phyloP scores from a whole-genome alignment of 2,888 invertebrate species.

The Abrostola tripartita region DNA sequence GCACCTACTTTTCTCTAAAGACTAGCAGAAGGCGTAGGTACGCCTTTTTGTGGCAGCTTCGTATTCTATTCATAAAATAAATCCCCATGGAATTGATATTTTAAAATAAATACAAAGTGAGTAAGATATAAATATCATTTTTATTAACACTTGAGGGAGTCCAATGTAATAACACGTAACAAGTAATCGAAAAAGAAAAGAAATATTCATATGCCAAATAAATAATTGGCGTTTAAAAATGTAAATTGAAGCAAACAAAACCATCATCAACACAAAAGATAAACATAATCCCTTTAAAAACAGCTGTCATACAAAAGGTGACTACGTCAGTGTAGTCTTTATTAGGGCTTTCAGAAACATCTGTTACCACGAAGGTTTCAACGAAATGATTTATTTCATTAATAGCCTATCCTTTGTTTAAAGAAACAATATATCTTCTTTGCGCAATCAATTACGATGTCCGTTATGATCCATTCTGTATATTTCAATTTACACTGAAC shows the following conservation, averaged over 20 bases:
- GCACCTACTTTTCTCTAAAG: too few relatives aligned
- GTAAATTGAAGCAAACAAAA: conserved; percentile 24
- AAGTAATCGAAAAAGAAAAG: too few relatives aligned
- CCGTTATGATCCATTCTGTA: not conserved
- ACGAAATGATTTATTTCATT: conserved; percentile 27
- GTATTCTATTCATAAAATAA: too few relatives aligned
- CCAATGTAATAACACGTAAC: too few relatives aligned
- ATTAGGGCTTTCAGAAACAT: conserved; percentile 30
- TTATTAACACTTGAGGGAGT: too few relatives aligned
- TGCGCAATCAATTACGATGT: conserved; percentile 26
- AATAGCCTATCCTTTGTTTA: conserved; percentile 30
- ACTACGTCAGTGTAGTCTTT: conserved; percentile 22
- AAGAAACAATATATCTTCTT: conserved; percentile 32
- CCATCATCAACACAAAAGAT: conserved; percentile 32
- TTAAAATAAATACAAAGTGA: too few relatives aligned
- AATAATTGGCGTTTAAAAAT: conserved; percentile 2
- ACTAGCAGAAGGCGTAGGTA: too few relatives aligned
- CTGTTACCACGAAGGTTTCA: conserved; percentile 30
- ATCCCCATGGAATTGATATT: too few relatives aligned
- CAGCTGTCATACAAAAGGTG: conserved; percentile 21
- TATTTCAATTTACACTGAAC: not conserved
- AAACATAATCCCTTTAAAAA: conserved; percentile 17
- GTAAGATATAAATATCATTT: too few relatives aligned
- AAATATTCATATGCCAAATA: too few relatives aligned
- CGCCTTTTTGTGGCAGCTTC: too few relatives aligned